Conservation (phyloP, 1,140 invertebrate species). For the Adoxophyes honmai region DNA sequence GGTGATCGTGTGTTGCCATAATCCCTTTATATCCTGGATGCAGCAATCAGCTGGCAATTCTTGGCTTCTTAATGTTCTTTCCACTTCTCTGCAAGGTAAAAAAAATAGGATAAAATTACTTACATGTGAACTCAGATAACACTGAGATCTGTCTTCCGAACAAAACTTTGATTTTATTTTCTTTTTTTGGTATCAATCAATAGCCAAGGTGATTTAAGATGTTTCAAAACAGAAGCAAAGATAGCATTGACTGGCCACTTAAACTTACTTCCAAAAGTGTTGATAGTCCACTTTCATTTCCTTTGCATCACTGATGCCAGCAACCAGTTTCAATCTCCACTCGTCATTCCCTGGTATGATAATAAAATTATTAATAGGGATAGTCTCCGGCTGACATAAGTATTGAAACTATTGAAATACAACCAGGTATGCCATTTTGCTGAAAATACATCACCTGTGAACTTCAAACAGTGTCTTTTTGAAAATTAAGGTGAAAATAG, state of each 20-base stretch:
- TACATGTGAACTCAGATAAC: too few species aligned
- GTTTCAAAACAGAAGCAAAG: too few species aligned
- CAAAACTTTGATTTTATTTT: too few species aligned
- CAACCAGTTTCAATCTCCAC: conserved; percentile 59
- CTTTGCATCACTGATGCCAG: conserved; percentile 49
- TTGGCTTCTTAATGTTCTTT: conserved; percentile 49
- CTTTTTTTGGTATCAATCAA: too few species aligned
- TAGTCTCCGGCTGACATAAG: background rate
- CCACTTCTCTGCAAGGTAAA: conserved; percentile 27
- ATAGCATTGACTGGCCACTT: too few species aligned
- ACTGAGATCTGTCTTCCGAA: too few species aligned
- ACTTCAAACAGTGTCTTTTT: too few species aligned
- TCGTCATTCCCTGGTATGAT: conserved; percentile 52
- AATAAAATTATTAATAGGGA: background rate
- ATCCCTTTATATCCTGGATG: conserved; percentile 61
- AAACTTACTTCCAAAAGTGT: conserved; percentile 57
- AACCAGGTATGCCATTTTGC: too few species aligned
- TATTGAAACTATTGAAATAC: too few species aligned
- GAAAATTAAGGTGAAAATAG: too few species aligned
- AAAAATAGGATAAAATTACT: background rate
- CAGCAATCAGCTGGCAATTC: conserved; percentile 58
- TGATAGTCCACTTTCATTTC: conserved; percentile 46
- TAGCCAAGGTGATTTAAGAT: too few species aligned
- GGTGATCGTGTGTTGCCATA: conserved; percentile 59
- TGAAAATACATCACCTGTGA: too few species aligned